A percentile compares a stretch with the other conserved stretches of the same genome.
phyloP scores from a whole-genome alignment of 2,113 vertebrate genomes.

The Aythya baeri region DNA sequence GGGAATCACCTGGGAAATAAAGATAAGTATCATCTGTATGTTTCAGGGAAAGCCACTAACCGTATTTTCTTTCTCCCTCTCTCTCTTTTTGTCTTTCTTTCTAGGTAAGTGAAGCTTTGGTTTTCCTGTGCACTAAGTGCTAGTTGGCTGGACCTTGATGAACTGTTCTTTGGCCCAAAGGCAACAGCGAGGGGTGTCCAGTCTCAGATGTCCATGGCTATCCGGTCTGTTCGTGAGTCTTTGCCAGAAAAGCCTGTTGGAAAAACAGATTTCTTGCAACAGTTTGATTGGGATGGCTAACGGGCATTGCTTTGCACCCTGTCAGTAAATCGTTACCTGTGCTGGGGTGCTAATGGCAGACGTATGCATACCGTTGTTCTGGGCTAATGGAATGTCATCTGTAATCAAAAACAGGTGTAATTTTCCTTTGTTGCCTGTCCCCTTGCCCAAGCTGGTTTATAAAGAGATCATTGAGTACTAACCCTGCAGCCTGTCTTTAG shows the following conservation, averaged over 20 bases:
- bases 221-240: slow-evolving; percentile 42
- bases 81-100: background rate
- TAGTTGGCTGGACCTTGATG: background rate
- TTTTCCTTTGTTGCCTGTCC: background rate
- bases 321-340: background rate
- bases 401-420: background rate
- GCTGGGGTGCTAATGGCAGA: background rate
- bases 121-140: slow-evolving; percentile 21
- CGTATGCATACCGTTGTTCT: background rate
- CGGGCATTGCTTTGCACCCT: background rate
- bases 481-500: background rate
- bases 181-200: background rate
- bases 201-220: background rate
- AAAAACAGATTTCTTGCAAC: background rate
- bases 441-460: background rate
- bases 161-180: background rate
- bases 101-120: slow-evolving; percentile 80
- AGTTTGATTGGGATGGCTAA: background rate
- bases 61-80: background rate
- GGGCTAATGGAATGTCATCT: background rate
- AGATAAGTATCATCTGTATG: background rate
- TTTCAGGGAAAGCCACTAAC: slow-evolving; percentile 50
- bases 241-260: background rate
- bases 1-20: slow-evolving; percentile 12
- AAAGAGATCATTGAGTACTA: background rate